Evolutionary conservation across 2,113 vertebrate species (phyloP).

Genomic region (Phylloscopus whistleri): DNA sequence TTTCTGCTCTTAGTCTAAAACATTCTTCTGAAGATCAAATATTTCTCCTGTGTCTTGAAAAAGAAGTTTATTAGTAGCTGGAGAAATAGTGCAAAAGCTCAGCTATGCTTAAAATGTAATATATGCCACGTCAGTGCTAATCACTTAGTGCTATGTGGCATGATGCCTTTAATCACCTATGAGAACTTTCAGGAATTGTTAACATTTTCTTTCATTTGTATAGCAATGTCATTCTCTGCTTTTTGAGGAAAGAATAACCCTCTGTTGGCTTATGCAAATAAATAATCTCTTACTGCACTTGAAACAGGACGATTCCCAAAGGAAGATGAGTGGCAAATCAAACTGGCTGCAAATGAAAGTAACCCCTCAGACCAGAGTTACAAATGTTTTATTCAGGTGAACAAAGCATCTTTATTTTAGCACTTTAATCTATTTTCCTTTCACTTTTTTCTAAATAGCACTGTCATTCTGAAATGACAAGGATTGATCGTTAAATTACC

Average conservation of each 20-base stretch:
- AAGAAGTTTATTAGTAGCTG: not conserved
- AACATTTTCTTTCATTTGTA: conserved; percentile 61
- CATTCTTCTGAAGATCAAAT: not conserved
- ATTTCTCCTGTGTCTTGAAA: not conserved
- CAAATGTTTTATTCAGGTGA: conserved; percentile 68
- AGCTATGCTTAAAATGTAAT: not conserved
- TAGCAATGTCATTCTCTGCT: not conserved
- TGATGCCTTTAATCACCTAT: conserved; percentile 46
- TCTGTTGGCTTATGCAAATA: conserved; percentile 66
- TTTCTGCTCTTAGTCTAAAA: conserved; percentile 7
- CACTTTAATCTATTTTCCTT: conserved; percentile 55
- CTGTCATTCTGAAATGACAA: conserved; percentile 66
- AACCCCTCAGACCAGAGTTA: conserved; percentile 50
- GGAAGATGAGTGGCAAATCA: conserved; percentile 66
- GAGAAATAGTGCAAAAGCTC: not conserved
- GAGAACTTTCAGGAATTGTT: conserved; percentile 45
- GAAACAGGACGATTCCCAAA: conserved; percentile 45
- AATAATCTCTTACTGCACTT: conserved; percentile 63
- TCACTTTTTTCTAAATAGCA: conserved; percentile 18
- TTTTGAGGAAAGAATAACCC: conserved; percentile 54
- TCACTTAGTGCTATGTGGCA: not conserved
- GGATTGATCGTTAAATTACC: conserved; percentile 68
- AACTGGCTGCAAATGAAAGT: conserved; percentile 51
- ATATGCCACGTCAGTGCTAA: not conserved
- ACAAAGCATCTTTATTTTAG: conserved; percentile 65